Base-by-base conservation (phyloP, 2,797 vertebrate genomes). In the Iguana delicatissima region DNA sequence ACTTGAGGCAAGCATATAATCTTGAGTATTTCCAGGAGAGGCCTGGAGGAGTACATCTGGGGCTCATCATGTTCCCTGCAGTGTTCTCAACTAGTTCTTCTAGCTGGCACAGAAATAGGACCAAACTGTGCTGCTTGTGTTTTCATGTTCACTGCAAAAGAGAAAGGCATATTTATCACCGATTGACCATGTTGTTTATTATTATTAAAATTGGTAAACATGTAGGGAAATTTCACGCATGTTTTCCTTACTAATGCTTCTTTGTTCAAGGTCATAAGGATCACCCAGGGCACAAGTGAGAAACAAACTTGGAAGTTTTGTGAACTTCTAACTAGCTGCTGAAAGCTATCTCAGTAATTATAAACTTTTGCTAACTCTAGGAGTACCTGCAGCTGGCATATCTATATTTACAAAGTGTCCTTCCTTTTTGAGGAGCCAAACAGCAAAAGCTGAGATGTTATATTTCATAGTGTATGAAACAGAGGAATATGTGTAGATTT, bases 361-460 rank as follows among this genome's bases (percentile, higher is more conserved):
- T 35, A 10, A 35, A 1, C 5, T 73, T 73, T 12, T 9, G 12
- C 18, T 35, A 20, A 88, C 12, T 46, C 29, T 38, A 14, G 18
- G 2, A 38, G 84, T 79, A 84, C 72, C 55, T 89, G 77, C 67
- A 69, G 46, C 35, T 90, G 59, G 57, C 46, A 90, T 22, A 6
- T 90, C 88, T 89, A 35, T 91, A 92, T 85, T 92, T 91, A 91
- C 80, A 9, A n/a, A 80, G 84, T 84, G 50, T 1, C 87, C 4
- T 85, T 91, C 91, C 81, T 94, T 94, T 93, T 57, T 76, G 22
- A 87, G 90, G 90, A 10, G 42, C 42, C 42, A 86, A 92, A 84
- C 90, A 72, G 92, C 64, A 82, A 57, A 79, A 80, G 84, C 69
- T 0, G 0, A 89, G 90, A 90, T 83, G 57, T 92, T 85, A 52